A percentile compares a stretch with the other conserved stretches of the same genome.
Evolutionary conservation across 2,113 vertebrate genomes (phyloP).

Genomic region (Atlantisia rogersi): DNA sequence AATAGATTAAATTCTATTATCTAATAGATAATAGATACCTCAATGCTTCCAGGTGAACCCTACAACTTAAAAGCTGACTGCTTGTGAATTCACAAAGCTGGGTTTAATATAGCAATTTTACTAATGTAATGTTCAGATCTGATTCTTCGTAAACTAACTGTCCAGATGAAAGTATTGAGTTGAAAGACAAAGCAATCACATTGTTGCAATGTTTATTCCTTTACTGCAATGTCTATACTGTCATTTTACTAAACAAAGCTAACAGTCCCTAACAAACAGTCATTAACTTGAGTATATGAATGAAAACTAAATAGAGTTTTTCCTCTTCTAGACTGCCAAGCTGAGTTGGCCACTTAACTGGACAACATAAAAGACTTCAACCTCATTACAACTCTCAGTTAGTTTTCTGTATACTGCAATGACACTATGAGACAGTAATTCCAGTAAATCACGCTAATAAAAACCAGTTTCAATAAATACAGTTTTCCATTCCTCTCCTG

Average conservation of each 20-base stretch:
- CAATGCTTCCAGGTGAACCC: background rate
- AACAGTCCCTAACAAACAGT: background rate
- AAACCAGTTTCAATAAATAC: conserved; percentile 7
- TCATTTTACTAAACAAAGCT: background rate
- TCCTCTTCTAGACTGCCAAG: background rate
- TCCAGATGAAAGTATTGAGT: background rate
- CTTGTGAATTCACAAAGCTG: background rate
- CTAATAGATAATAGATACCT: background rate
- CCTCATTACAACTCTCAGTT: background rate
- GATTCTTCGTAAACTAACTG: background rate
- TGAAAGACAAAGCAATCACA: background rate
- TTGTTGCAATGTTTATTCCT: background rate
- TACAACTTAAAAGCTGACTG: background rate
- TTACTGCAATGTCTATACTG: background rate
- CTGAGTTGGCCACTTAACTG: background rate
- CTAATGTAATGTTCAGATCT: background rate
- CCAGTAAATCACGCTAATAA: background rate
- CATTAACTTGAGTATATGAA: background rate
- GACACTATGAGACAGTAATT: background rate
- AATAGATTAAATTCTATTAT: background rate
- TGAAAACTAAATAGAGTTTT: background rate
- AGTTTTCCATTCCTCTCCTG: background rate
- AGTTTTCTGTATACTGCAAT: background rate
- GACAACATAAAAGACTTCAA: background rate
- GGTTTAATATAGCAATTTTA: background rate